Base-by-base conservation (phyloP, 1,140 invertebrate species). In the Cardiocondyla obscurior region DNA sequence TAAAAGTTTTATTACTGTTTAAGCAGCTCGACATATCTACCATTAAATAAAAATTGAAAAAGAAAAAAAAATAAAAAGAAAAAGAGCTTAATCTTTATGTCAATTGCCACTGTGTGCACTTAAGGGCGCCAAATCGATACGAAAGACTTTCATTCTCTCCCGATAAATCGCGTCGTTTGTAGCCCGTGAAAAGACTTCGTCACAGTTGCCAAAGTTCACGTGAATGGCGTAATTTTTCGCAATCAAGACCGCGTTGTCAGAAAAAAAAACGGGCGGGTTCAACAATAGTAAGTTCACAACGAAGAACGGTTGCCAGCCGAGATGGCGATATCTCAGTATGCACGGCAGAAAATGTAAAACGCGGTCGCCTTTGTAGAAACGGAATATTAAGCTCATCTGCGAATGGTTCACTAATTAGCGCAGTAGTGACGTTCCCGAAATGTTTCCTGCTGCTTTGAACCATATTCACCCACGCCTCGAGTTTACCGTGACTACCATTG, bases 401-500 rank as follows among this genome's bases (percentile, higher is more conserved):
- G 67, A 51, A 84, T 70, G 51, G 36, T 30, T 25, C 44, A 86
- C 84, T 86, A 87, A 87, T 87, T 86, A 87, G 85, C 49, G 69
- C 60, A 81, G 46, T 36, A 33, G 46, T 36, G 57, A 67, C 73
- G 85, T 72, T 79, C 72, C 57, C 69, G 62, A 60, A 72, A 87
- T 85, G 55, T 79, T 67, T 87, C 19, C 36, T 58, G 64, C 76
- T 30, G 30, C 76, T 46, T 72, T 64, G 69, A 65, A 69, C 58
- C 69, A 76, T 76, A 65, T 84, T 88, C 85, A 76, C 42, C 72
- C 49, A 58, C 30, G 30, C 57, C 60, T 85, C 58, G 53, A 88
- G 85, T 87, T 87, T 82, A 87, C 83, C 44, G 67, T 81, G 76
- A 83, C 86, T 73, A 57, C 81, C 57, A 88, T 85, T 88, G 87